Evolutionary conservation across 2,113 vertebrate genomes (phyloP), one percentile per base, ranked within the genome.

Genomic region (Syrmaticus mikado): DNA sequence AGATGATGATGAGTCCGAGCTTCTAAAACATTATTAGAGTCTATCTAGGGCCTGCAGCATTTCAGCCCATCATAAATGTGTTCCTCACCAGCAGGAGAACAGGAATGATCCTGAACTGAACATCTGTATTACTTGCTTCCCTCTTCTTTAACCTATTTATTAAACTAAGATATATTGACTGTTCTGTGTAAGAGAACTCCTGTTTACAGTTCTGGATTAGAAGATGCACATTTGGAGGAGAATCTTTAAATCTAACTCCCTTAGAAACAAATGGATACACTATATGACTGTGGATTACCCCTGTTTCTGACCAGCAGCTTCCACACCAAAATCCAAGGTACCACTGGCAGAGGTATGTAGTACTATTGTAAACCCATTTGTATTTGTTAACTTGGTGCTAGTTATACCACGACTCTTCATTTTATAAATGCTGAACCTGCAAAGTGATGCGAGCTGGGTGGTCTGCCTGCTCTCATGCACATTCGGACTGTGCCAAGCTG

Each of bases 11-110:
- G 84, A 87, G 50, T 48, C 73, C 62, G 85, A 75, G 67, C 76
- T 78, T 93, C 91, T 41, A 73, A 94, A 65, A 81, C 52, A 94
- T 83, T 87, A 95, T 40, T 94, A 78, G 53, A 41, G 70, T 70
- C 45, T 53, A 61, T 13, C 32, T 53, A 40, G 52, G 52, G 55
- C n/a, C 30, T 81, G 52, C 14, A 6, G 4, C 5, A 55, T 78
- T 38, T 88, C 64, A 66, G 84, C 70, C 60, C 93, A 43, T 57
- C 90, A 82, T 71, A 95, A 91, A 86, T 82, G 73, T 55, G 22
- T 94, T 76, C 73, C 55, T 53, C 74, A 82, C 0, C 1, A 40
- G n/a, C 10, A 77, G 28, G n/a, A 72, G 82, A 80, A 77, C 10
- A 48, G 2, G 64, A 68, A 45, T 1, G 5, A 22, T 24, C 19